These are phyloP conservation scores for Chaetodon trifasciatus DNA, from an alignment of 2,797 vertebrate species.

Conservation along the genomic window DNA sequence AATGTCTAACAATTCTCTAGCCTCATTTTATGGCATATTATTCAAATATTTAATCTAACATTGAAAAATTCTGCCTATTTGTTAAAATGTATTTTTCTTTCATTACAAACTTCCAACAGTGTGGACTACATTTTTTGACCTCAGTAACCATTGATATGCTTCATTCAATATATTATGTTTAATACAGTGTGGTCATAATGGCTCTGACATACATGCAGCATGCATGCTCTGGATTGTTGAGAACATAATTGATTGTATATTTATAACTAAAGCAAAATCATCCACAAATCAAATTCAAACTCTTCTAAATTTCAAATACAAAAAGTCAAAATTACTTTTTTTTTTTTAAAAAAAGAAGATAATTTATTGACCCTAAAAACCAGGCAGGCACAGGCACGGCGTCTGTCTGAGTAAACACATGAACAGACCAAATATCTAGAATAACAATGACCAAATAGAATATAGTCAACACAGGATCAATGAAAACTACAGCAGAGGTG, in stretches of 20 bases:
- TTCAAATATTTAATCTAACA: conserved; percentile 1
- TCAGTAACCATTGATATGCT: background rate
- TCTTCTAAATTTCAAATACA: conserved; percentile 13
- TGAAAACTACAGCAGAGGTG: conserved; percentile 26
- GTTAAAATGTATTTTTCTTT: background rate
- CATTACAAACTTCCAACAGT: background rate
- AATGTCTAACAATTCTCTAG: background rate
- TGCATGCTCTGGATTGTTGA: background rate
- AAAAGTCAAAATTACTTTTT: background rate
- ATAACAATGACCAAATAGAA: conserved; percentile 54
- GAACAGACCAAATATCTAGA: conserved; percentile 59
- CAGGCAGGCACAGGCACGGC: conserved; percentile 64
- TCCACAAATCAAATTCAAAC: background rate
- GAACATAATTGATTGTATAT: background rate
- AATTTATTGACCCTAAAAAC: conserved; percentile 72
- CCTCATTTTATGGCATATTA: background rate
- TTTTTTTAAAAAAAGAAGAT: conserved; percentile 29
- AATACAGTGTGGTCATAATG: background rate
- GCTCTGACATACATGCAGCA: background rate
- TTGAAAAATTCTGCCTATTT: background rate
- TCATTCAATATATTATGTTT: background rate
- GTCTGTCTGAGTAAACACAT: conserved; percentile 49
- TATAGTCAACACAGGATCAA: conserved; percentile 41
- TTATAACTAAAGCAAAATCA: background rate
- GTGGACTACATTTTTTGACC: background rate